Conservation (phyloP, 23 tunicate genomes). For the Trididemnum nubilum region DNA sequence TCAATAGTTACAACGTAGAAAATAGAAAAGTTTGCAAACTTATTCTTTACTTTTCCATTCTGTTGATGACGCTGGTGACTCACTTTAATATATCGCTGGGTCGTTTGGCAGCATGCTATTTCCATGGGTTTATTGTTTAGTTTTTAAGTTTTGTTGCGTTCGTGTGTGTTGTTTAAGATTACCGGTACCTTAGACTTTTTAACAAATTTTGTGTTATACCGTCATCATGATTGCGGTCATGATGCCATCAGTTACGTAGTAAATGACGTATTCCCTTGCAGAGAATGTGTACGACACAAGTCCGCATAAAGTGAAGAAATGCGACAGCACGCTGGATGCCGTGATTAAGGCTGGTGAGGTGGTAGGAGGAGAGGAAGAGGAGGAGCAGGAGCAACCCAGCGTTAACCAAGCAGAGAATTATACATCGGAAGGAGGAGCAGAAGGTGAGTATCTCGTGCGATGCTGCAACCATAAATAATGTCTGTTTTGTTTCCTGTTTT, state of each 20-base stretch:
- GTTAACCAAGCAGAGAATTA: slow-evolving; percentile 1
- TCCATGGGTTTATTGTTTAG: too few species aligned
- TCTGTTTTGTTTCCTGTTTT: too few species aligned
- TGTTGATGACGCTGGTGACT: too few species aligned
- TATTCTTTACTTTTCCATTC: too few species aligned
- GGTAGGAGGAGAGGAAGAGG: slow-evolving; percentile 7
- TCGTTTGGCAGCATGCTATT: too few species aligned
- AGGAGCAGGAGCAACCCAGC: not conserved
- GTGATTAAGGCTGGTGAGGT: slow-evolving; percentile 34
- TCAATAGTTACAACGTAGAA: not conserved
- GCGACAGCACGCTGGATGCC: slow-evolving; percentile 47
- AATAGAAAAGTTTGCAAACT: too few species aligned
- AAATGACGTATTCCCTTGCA: not conserved
- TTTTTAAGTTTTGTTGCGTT: too few species aligned
- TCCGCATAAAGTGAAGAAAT: slow-evolving; percentile 39
- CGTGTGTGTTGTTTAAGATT: slow-evolving; percentile 51
- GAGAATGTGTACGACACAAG: slow-evolving; percentile 36
- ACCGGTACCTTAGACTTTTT: too few species aligned
- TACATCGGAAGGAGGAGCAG: not conserved
- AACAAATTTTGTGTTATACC: too few species aligned
- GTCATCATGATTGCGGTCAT: too few species aligned
- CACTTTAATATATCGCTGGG: too few species aligned
- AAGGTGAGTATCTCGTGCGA: slow-evolving; percentile 35
- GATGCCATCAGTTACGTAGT: not conserved
- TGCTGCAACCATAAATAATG: not conserved